These are phyloP conservation scores for Whitmania pigra DNA, from an alignment of 1,140 invertebrate species.

Conservation along the genomic window DNA sequence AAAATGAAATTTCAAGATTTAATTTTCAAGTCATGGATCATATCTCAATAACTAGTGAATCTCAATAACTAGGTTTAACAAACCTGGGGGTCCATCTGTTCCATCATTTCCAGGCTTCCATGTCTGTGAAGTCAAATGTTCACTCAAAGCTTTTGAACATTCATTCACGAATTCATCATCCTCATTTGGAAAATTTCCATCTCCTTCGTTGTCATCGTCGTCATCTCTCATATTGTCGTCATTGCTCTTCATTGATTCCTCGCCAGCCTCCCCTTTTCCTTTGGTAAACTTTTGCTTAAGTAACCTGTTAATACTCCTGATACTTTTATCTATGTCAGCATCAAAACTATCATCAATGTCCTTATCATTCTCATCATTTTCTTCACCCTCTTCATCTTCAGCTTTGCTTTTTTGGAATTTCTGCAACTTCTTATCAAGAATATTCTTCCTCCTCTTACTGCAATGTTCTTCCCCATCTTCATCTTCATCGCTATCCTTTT, in stretches of 20 bases:
- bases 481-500: slow-evolving; percentile 16
- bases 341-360: slow-evolving; percentile 9
- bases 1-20: too few species aligned
- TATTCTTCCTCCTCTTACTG: slow-evolving; percentile 17
- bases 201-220: not conserved
- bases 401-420: slow-evolving; percentile 1
- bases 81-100: too few species aligned
- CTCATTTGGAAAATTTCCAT: slow-evolving; percentile 9
- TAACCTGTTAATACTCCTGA: slow-evolving; percentile 6
- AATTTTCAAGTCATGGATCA: too few species aligned
- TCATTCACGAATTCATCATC: not conserved
- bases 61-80: too few species aligned
- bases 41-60: too few species aligned
- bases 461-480: slow-evolving; percentile 12
- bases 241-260: slow-evolving; percentile 5
- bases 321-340: slow-evolving; percentile 24
- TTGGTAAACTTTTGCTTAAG: not conserved
- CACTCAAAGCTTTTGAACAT: not conserved
- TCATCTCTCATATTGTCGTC: not conserved
- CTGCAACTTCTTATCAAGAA: not conserved
- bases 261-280: slow-evolving; percentile 7
- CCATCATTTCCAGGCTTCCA: not conserved
- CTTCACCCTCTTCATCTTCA: slow-evolving; percentile 12
- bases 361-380: not conserved
- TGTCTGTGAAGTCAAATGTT: not conserved